Conservation (phyloP, 2,888 invertebrate genomes). For the Pecten maximus region DNA sequence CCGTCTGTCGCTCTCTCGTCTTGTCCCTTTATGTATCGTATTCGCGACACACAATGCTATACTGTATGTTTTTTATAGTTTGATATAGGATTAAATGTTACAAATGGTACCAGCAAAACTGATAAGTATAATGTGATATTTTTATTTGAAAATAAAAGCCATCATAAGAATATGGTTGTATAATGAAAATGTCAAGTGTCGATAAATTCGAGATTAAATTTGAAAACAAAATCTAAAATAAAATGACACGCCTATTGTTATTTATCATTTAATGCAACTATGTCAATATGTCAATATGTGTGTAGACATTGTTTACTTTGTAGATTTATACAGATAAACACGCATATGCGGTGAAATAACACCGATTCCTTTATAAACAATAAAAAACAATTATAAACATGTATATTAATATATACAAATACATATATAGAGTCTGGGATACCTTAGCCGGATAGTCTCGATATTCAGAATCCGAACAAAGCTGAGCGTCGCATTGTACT, state of each 20-base stretch:
- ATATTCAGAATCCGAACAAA: no score
- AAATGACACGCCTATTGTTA: neutral
- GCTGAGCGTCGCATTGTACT: no score
- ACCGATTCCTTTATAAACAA: no score
- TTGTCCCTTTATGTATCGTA: neutral
- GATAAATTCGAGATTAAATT: neutral
- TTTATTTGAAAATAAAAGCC: conserved; percentile 19
- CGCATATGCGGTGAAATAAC: no score
- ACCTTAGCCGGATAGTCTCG: no score
- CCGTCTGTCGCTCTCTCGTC: neutral
- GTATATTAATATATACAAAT: no score
- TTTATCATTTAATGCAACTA: neutral
- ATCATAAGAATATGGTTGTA: neutral
- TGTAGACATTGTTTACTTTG: no score
- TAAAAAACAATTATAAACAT: no score
- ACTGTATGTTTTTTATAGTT: neutral
- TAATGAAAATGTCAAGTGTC: neutral
- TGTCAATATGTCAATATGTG: no score
- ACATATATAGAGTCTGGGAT: no score
- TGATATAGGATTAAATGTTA: neutral
- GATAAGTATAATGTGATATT: conserved; percentile 7
- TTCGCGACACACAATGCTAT: neutral
- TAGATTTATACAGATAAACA: no score
- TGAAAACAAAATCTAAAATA: neutral
- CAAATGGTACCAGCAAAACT: neutral